phyloP scores from a whole-genome alignment of 2,797 vertebrate species.

The Astyanax mexicanus region DNA sequence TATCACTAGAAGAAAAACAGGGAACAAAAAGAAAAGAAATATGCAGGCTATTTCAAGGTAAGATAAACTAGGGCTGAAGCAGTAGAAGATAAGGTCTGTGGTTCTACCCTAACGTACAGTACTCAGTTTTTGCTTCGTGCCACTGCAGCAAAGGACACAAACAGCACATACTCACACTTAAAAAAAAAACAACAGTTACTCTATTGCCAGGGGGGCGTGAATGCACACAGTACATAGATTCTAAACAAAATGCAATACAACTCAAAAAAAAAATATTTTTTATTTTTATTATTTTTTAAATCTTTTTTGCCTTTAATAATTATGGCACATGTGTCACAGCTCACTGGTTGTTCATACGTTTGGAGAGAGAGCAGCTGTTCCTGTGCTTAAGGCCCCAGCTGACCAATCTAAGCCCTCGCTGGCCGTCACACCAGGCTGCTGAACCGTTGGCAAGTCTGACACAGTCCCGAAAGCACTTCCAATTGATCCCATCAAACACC shows the following conservation, averaged over 20 bases:
- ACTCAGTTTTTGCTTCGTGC: constrained; percentile 48
- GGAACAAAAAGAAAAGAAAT: constrained; percentile 35
- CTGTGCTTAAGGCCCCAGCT: constrained; percentile 48
- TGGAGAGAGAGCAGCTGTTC: constrained; percentile 49
- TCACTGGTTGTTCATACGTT: constrained; percentile 55
- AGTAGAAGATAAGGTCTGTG: constrained; percentile 50
- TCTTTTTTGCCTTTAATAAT: constrained; percentile 51
- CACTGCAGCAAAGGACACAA: constrained; percentile 45
- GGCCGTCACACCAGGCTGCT: constrained; percentile 24
- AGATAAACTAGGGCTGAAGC: constrained; percentile 58
- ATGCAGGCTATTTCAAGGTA: constrained; percentile 57
- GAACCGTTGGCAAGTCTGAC: constrained; percentile 25
- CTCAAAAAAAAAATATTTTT: not conserved
- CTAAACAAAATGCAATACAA: constrained; percentile 28
- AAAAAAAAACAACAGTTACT: constrained; percentile 32
- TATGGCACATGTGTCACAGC: constrained; percentile 65
- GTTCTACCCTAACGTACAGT: constrained; percentile 60
- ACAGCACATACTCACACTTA: constrained; percentile 32
- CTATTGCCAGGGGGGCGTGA: constrained; percentile 37
- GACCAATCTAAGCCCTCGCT: constrained; percentile 31
- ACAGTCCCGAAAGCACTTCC: constrained; percentile 28
- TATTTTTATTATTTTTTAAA: too few species aligned
- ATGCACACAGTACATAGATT: constrained; percentile 63
- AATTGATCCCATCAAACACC: constrained; percentile 55
- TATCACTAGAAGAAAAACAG: constrained; percentile 39